Evolutionary conservation across 1,140 invertebrate species (phyloP).

Genomic region (Trypoxylus dichotomus): DNA sequence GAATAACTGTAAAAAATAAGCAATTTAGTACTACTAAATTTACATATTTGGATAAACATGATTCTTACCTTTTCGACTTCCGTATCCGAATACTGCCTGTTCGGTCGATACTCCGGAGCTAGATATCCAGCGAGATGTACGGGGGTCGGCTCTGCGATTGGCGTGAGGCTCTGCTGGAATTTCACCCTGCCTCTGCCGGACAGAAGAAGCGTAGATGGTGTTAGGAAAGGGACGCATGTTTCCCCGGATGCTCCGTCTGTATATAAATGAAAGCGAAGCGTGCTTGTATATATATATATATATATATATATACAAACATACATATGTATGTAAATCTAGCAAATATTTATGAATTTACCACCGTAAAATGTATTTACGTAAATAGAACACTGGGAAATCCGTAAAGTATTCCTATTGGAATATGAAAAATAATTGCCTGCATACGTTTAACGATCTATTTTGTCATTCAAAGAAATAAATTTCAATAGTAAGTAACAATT

Average conservation of each 20-base stretch:
- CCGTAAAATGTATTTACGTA: too few species aligned
- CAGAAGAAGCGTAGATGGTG: constrained; percentile 58
- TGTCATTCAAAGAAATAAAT: too few species aligned
- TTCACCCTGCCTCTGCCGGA: constrained; percentile 59
- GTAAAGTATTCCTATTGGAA: too few species aligned
- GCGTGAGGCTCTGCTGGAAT: constrained; percentile 38
- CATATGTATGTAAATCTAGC: too few species aligned
- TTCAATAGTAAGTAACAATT: too few species aligned
- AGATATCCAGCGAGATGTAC: constrained; percentile 59
- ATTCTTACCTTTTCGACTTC: constrained; percentile 59
- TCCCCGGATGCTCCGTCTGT: constrained; percentile 59
- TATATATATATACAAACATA: background rate
- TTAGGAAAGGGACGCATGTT: constrained; percentile 58
- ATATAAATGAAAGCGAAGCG: constrained; percentile 51
- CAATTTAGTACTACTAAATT: too few species aligned
- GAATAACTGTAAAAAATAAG: too few species aligned
- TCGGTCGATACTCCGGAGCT: constrained; percentile 60
- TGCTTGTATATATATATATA: background rate
- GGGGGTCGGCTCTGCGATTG: constrained; percentile 43
- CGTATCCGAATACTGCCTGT: constrained; percentile 58
- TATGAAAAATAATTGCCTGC: too few species aligned
- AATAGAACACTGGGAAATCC: too few species aligned
- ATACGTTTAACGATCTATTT: too few species aligned
- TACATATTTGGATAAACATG: too few species aligned
- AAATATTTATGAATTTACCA: too few species aligned